Base-by-base conservation (phyloP, 2,888 invertebrate genomes). In the Nomada lathburiana region DNA sequence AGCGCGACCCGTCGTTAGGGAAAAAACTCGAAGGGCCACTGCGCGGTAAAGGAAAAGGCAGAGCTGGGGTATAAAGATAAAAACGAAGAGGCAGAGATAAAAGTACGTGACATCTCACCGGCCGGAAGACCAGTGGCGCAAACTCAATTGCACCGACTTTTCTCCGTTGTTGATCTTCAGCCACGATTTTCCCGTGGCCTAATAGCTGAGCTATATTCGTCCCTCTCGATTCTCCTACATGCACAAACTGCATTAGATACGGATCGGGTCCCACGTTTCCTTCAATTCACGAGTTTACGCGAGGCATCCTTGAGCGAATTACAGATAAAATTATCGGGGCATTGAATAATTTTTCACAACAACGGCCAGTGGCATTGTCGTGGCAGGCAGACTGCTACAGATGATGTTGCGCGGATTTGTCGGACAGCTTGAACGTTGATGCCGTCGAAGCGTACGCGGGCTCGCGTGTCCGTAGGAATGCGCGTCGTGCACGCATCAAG, bases 131-230 rank as follows among this genome's bases (percentile, higher is more conserved):
- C 83, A 88, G 81, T 88, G 81, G 83, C 82, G 80, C 85, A 86
- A 86, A 88, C 88, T 88, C 88, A 74, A 88, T 88, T 88, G 88
- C 85, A 86, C 76, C 76, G 77, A 76, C 80, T 85, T 88, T 88
- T 84, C 82, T 84, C 81, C 83, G 74, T 80, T 84, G 86, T 85
- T 86, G 89, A 89, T 89, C 89, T 90, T 89, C 86, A 80, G 86
- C 83, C 82, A 83, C 86, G 82, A 88, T 88, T 87, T 84, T 88
- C 82, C 83, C 80, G 64, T 71, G 82, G 69, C 86, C 84, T 87
- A 84, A 87, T 85, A 82, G 82, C 75, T 70, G 83, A 77, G 63
- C 79, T 84, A 69, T 60, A 65, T 55, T 63, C 52, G 26, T 78
- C 57, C 74, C 68, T 64, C 36, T 7, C 62, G 63, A 80, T 64